phyloP scores from a whole-genome alignment of 2,888 invertebrate species.

The Tipula vernalis region DNA sequence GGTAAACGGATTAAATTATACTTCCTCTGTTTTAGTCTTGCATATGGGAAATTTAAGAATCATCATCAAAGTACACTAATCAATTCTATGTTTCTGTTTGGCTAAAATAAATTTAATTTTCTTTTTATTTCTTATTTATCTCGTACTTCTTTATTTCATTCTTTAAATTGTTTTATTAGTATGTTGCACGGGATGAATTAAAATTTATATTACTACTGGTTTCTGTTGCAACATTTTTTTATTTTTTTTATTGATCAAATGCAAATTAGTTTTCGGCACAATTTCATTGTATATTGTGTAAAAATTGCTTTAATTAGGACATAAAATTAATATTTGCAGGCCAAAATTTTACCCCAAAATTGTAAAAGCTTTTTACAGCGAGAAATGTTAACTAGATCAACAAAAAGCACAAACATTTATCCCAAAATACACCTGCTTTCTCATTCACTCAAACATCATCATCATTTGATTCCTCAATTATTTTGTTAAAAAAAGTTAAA shows the following conservation, averaged over 20 bases:
- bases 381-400: neutral
- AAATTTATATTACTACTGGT: neutral
- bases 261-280: neutral
- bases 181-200: neutral
- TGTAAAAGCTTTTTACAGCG: neutral
- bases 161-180: neutral
- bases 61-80: neutral
- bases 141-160: neutral
- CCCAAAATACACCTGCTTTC: neutral
- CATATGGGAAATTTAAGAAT: neutral
- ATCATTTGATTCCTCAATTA: constrained; percentile 6
- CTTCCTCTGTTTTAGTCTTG: neutral
- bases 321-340: neutral
- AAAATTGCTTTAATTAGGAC: neutral
- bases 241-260: neutral
- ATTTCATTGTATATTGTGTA: neutral
- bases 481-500: neutral
- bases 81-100: neutral
- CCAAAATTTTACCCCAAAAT: neutral
- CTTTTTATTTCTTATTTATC: neutral
- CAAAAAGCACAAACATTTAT: neutral
- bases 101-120: neutral
- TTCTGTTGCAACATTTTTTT: neutral
- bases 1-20: neutral
- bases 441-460: neutral